Conservation (phyloP, 2,113 vertebrate species). For the Caloenas nicobarica region DNA sequence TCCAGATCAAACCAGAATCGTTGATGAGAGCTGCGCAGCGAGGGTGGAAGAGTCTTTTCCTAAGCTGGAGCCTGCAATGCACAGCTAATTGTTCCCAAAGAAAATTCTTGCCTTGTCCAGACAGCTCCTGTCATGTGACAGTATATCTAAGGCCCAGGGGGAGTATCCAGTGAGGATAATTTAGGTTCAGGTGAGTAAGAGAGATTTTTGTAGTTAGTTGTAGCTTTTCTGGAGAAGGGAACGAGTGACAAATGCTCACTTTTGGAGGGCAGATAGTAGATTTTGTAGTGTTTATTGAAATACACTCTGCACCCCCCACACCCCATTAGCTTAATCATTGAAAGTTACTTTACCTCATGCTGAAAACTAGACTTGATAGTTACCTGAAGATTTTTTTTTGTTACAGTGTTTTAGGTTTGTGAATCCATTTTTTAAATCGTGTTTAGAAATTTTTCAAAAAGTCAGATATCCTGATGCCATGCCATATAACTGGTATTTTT, state of each 20-base stretch:
- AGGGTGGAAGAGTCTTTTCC: background rate
- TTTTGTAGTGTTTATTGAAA: background rate
- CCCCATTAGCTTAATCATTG: background rate
- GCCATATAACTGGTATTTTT: background rate
- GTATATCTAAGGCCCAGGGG: background rate
- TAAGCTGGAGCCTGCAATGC: background rate
- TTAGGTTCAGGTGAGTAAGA: constrained; percentile 34
- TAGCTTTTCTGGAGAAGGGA: background rate
- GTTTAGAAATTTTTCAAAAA: background rate
- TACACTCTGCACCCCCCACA: background rate
- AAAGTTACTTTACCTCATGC: background rate
- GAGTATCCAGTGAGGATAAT: background rate
- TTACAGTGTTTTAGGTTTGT: background rate
- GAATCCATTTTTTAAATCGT: background rate
- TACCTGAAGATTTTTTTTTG: background rate
- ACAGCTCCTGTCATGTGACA: constrained; percentile 1
- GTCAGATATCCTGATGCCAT: background rate
- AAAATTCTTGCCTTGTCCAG: constrained; percentile 29
- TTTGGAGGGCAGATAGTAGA: background rate
- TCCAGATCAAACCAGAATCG: background rate
- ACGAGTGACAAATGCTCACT: background rate
- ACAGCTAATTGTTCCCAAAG: constrained; percentile 42
- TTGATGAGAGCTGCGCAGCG: background rate
- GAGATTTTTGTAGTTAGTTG: background rate
- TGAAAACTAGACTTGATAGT: background rate